Percentiles rank a stretch among this genome's conserved stretches.
Conservation (phyloP, 2,888 invertebrate species). For the Metellina segmentata region DNA sequence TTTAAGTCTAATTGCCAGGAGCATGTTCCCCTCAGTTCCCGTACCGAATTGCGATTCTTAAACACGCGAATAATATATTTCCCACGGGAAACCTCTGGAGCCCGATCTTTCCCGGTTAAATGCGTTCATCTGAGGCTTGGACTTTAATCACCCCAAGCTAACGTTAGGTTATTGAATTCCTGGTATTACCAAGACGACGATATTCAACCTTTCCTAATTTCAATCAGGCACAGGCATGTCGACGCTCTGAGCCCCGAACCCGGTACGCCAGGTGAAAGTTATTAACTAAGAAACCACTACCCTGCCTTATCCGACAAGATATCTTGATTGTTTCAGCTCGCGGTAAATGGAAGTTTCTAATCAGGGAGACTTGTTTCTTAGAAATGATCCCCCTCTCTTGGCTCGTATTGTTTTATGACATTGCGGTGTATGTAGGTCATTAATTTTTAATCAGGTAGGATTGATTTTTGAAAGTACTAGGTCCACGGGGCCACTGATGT, state of each 20-base stretch:
- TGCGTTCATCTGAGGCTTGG: conserved; percentile 35
- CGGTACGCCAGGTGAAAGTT: conserved; percentile 56
- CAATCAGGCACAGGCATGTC: conserved; percentile 54
- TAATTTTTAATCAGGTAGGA: conserved; percentile 61
- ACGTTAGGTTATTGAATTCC: conserved; percentile 63
- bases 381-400: conserved; percentile 8
- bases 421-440: conserved; percentile 42
- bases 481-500: not conserved
- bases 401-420: conserved; percentile 49
- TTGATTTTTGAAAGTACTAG: conserved; percentile 2
- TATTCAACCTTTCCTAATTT: conserved; percentile 61
- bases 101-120: conserved; percentile 56
- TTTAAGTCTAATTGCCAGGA: conserved; percentile 39
- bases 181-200: conserved; percentile 62
- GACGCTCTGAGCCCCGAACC: not conserved
- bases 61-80: conserved; percentile 51
- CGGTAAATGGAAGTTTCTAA: conserved; percentile 61
- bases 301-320: conserved; percentile 10
- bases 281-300: conserved; percentile 60
- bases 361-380: conserved; percentile 52
- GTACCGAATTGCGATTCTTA: conserved; percentile 21
- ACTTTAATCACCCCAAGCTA: conserved; percentile 49
- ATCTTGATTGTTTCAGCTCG: conserved; percentile 46
- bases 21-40: conserved; percentile 23
- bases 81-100: conserved; percentile 5